Percentiles rank a stretch among this genome's conserved stretches.
These are phyloP conservation scores for Callipepla californica DNA, from an alignment of 2,113 vertebrate genomes.

Conservation along the genomic window DNA sequence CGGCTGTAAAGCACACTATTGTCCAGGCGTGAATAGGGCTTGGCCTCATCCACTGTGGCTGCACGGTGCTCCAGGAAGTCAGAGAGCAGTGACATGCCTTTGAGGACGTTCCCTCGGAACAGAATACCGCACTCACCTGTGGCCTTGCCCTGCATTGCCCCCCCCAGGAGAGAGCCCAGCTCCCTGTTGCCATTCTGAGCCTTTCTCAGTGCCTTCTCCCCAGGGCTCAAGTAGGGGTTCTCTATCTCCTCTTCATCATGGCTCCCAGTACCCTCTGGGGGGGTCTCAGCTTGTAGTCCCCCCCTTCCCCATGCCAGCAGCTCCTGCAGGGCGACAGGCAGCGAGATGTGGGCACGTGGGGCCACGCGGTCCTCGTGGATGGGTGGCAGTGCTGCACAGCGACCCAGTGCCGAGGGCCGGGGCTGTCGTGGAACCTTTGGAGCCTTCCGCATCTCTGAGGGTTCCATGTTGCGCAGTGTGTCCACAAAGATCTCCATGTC, in stretches of 20 bases:
- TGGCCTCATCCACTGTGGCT: neutral
- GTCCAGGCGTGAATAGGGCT: constrained; percentile 85
- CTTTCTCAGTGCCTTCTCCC: neutral
- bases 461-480: constrained; percentile 89
- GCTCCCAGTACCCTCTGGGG: neutral
- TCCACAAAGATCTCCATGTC: constrained; percentile 91
- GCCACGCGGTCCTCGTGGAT: constrained; percentile 85
- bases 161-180: constrained; percentile 41
- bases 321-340: constrained; percentile 11
- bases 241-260: constrained; percentile 34
- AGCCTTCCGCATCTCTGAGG: constrained; percentile 76
- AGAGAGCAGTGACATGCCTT: constrained; percentile 51
- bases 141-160: constrained; percentile 1
- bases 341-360: constrained; percentile 6
- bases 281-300: neutral
- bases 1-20: constrained; percentile 86
- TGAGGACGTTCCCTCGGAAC: constrained; percentile 68
- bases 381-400: constrained; percentile 73
- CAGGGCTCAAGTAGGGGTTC: constrained; percentile 73
- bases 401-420: constrained; percentile 62
- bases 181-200: neutral
- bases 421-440: constrained; percentile 68
- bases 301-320: neutral
- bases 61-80: constrained; percentile 69
- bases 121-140: constrained; percentile 17